A percentile compares a stretch with the other conserved stretches of the same genome.
Evolutionary conservation across 1,140 invertebrate species (phyloP).

Genomic region (Hermatobates lingyangjiaoensis): DNA sequence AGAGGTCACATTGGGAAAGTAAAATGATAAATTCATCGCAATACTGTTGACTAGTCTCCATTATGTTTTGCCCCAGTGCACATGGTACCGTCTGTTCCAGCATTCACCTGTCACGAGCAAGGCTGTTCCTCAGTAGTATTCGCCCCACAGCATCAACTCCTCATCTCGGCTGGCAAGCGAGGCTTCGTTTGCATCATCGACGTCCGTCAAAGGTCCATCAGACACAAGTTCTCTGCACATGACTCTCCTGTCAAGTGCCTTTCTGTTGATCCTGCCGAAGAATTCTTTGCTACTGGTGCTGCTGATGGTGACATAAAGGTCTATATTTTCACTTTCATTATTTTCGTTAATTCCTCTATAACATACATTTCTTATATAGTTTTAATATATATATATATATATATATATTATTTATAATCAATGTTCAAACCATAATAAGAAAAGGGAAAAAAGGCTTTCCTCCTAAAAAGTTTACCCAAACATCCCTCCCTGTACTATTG

Average conservation of each 20-base stretch:
- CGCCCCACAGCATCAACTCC: slow-evolving; percentile 74
- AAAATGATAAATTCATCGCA: no score
- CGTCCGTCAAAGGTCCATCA: slow-evolving; percentile 65
- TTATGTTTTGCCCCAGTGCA: not conserved
- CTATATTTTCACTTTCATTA: slow-evolving; percentile 5
- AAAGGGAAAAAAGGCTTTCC: no score
- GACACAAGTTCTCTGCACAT: slow-evolving; percentile 80
- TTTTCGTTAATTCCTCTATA: no score
- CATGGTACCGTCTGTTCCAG: slow-evolving; percentile 25
- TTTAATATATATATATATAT: no score
- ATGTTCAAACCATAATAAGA: no score
- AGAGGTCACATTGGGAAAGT: no score
- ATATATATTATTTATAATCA: no score
- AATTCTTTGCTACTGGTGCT: slow-evolving; percentile 91
- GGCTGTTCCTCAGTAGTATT: slow-evolving; percentile 74
- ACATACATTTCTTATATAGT: no score
- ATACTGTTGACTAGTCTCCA: no score
- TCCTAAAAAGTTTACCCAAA: no score
- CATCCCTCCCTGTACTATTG: no score
- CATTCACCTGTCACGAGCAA: slow-evolving; percentile 82
- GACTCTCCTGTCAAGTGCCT: slow-evolving; percentile 87
- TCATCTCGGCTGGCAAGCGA: slow-evolving; percentile 88
- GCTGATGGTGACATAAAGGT: slow-evolving; percentile 99
- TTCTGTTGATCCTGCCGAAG: slow-evolving; percentile 81
- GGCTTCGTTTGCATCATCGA: slow-evolving; percentile 92